Evolutionary conservation across 2,113 vertebrate genomes (phyloP).

Genomic region (Sinocyclocheilus anshuiensis): DNA sequence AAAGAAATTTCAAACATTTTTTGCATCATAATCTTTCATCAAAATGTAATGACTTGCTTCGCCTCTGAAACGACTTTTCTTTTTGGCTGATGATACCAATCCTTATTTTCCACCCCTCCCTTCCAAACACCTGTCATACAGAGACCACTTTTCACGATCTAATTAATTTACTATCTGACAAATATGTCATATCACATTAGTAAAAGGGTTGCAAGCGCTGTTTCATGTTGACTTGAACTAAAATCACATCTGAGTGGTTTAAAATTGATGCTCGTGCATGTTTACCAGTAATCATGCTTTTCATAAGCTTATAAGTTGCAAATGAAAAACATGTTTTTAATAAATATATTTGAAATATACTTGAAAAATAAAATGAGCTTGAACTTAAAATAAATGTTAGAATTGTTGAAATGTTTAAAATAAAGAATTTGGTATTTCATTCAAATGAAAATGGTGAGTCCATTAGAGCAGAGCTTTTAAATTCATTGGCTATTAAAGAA

Average conservation of each 20-base stretch:
- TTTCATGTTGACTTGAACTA: slow-evolving; percentile 17
- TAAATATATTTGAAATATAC: not conserved
- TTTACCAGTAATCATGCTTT: not conserved
- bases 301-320: not conserved
- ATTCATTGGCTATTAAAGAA: not conserved
- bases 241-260: not conserved
- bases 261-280: not conserved
- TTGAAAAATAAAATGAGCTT: no score
- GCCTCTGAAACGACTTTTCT: not conserved
- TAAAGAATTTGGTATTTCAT: not conserved
- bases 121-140: slow-evolving; percentile 10
- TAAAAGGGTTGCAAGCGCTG: not conserved
- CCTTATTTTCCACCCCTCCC: not conserved
- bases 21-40: slow-evolving; percentile 13
- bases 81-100: slow-evolving; percentile 1
- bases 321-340: not conserved
- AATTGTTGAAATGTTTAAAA: not conserved
- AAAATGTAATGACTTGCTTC: slow-evolving; percentile 19
- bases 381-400: not conserved
- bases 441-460: not conserved
- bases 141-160: slow-evolving; percentile 10
- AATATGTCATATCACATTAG: not conserved
- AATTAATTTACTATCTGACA: not conserved
- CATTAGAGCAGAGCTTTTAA: not conserved
- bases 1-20: no score